Evolutionary conservation across 1,140 invertebrate genomes (phyloP).

Genomic region (Diorhabda carinulata): DNA sequence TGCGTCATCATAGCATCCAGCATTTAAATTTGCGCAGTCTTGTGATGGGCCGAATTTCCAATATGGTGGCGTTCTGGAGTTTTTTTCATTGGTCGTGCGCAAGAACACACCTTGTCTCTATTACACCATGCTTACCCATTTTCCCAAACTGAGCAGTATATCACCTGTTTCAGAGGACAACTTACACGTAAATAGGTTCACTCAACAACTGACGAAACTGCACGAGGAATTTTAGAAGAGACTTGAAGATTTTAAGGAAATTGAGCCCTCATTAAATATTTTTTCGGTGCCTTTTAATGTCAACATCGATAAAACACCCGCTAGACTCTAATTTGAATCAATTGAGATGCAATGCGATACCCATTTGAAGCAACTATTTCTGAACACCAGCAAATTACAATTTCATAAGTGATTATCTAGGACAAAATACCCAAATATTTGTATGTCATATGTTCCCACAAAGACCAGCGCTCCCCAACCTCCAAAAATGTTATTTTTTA

Average conservation of each 20-base stretch:
- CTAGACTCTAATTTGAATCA: not conserved
- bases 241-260: not conserved
- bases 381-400: not conserved
- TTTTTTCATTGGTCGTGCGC: no score
- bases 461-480: no score
- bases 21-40: no score
- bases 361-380: not conserved
- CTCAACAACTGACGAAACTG: no score
- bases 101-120: no score
- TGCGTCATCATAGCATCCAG: no score
- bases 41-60: no score
- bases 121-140: not conserved
- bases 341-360: not conserved
- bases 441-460: no score
- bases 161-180: not conserved
- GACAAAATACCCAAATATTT: no score
- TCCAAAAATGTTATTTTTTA: no score
- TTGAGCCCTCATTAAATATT: not conserved
- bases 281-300: not conserved
- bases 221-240: not conserved
- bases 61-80: no score
- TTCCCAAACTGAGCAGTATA: not conserved
- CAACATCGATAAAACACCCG: not conserved
- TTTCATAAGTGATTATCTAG: not conserved
- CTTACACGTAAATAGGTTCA: not conserved